phyloP scores from a whole-genome alignment of 2,113 vertebrate genomes.

The Ursus arctos region DNA sequence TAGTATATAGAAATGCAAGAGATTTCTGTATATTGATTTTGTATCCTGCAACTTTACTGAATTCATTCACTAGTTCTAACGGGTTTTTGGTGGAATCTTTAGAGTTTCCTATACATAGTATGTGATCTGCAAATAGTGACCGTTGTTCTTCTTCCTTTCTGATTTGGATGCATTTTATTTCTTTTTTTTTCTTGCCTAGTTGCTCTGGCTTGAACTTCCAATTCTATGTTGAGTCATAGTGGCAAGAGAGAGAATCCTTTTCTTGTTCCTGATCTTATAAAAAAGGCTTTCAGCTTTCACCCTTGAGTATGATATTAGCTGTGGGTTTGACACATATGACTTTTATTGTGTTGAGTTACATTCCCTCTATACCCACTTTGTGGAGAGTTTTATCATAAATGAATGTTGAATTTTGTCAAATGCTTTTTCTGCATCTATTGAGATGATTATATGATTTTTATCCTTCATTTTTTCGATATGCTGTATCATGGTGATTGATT shows the following conservation, averaged over 20 bases:
- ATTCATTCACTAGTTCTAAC: neutral
- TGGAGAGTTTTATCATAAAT: neutral
- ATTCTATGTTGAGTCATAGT: neutral
- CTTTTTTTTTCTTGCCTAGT: neutral
- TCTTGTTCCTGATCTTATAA: neutral
- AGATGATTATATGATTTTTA: neutral
- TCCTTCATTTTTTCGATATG: neutral
- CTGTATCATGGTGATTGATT: neutral
- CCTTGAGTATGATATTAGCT: neutral
- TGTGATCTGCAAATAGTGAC: neutral
- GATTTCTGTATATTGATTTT: neutral
- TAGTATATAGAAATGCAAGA: neutral
- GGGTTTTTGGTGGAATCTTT: neutral
- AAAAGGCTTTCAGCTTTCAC: neutral
- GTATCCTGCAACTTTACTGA: neutral
- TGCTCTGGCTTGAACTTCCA: neutral
- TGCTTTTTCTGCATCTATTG: neutral
- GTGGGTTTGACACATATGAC: neutral
- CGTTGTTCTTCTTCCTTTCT: neutral
- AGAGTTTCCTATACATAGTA: neutral
- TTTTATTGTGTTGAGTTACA: neutral
- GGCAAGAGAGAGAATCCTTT: neutral
- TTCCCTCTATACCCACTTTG: neutral
- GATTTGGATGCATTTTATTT: neutral
- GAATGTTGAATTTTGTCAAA: neutral